Percentiles rank a stretch among this genome's conserved stretches.
Evolutionary conservation across 2,113 vertebrate genomes (phyloP).

Genomic region (Daphoenositta chrysoptera): DNA sequence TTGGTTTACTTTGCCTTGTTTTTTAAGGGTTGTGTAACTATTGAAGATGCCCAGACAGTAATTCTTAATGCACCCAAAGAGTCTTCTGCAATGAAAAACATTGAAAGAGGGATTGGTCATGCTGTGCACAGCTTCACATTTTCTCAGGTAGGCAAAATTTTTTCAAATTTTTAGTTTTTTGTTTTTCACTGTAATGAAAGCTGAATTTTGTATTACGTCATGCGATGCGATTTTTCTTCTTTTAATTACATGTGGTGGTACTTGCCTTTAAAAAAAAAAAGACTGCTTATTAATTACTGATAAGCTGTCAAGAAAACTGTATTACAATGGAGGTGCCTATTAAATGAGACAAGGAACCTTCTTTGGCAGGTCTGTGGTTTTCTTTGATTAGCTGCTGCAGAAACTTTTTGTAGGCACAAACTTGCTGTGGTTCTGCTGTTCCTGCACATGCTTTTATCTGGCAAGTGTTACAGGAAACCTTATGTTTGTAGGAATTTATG

Average conservation of each 20-base stretch:
- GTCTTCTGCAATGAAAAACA: conserved; percentile 81
- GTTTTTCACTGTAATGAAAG: not conserved
- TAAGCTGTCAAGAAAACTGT: not conserved
- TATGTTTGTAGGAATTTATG: not conserved
- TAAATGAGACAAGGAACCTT: not conserved
- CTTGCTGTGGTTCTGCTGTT: not conserved
- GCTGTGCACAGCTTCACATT: conserved; percentile 83
- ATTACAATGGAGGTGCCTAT: not conserved
- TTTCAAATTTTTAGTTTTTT: not conserved
- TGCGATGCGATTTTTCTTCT: not conserved
- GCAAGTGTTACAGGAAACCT: not conserved
- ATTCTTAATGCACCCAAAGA: conserved; percentile 82
- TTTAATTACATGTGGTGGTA: not conserved
- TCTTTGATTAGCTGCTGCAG: not conserved
- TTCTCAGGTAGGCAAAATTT: conserved; percentile 71
- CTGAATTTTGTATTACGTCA: not conserved
- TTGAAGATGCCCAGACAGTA: conserved; percentile 77
- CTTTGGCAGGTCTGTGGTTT: not conserved
- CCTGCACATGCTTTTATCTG: not conserved
- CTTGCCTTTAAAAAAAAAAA: not conserved
- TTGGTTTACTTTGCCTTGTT: not conserved
- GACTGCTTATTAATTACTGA: not conserved
- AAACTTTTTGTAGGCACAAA: not conserved
- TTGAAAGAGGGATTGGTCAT: conserved; percentile 81
- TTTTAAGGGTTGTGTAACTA: conserved; percentile 78